Conservation (phyloP, 2,888 invertebrate genomes). For the Sarcophaga variegata region DNA sequence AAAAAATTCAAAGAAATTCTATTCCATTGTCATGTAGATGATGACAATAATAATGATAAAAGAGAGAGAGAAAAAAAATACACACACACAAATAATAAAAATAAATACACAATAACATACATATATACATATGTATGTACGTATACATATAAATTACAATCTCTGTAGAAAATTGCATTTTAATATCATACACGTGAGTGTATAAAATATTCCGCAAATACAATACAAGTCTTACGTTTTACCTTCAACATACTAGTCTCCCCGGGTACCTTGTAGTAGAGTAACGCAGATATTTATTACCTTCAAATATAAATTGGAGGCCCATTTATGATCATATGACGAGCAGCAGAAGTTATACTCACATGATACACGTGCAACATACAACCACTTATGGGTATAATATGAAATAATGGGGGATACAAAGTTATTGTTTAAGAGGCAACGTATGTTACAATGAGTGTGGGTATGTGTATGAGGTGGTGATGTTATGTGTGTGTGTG, state of each 20-base stretch:
- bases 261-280: not conserved
- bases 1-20: not conserved
- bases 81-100: too few relatives aligned
- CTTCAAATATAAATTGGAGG: constrained; percentile 50
- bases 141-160: constrained; percentile 37
- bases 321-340: constrained; percentile 43
- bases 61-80: not conserved
- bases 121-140: too few relatives aligned
- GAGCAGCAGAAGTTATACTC: constrained; percentile 8
- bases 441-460: not conserved
- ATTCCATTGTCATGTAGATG: constrained; percentile 18
- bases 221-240: too few relatives aligned
- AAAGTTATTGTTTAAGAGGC: not conserved
- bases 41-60: not conserved
- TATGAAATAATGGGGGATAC: constrained; percentile 24
- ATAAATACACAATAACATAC: too few relatives aligned
- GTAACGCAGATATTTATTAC: constrained; percentile 21
- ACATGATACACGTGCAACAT: not conserved
- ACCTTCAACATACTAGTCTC: too few relatives aligned
- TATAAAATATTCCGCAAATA: not conserved
- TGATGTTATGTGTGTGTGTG: too few relatives aligned
- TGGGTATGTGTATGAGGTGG: not conserved
- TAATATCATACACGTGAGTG: constrained; percentile 56
- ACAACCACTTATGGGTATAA: constrained; percentile 15
- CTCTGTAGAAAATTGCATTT: constrained; percentile 54